phyloP scores from a whole-genome alignment of 2,888 invertebrate genomes.

The Alviniconcha strummeri region DNA sequence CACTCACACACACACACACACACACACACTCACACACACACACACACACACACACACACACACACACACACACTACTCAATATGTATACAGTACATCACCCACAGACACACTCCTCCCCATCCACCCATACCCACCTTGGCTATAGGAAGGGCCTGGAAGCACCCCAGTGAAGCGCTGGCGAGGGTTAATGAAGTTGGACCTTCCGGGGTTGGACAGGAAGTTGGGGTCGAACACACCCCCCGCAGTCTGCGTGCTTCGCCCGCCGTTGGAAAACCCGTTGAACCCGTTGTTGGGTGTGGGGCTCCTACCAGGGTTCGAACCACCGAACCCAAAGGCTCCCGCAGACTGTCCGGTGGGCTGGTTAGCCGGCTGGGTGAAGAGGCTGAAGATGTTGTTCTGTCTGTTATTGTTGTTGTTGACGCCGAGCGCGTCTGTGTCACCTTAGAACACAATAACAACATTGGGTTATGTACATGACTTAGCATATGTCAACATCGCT shows the following conservation, averaged over 20 bases:
- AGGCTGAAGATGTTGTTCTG: constrained; percentile 11
- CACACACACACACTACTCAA: too few species aligned
- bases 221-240: background rate
- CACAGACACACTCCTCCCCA: too few species aligned
- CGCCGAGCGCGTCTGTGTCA: background rate
- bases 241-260: background rate
- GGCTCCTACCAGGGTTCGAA: background rate
- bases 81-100: too few species aligned
- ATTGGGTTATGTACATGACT: background rate
- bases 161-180: background rate
- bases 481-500: background rate
- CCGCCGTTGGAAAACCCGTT: background rate
- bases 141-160: background rate
- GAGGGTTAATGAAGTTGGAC: background rate
- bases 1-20: too few species aligned
- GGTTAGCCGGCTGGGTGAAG: background rate
- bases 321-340: background rate
- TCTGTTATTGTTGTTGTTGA: background rate
- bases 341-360: background rate
- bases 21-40: too few species aligned
- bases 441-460: background rate
- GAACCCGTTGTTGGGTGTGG: background rate
- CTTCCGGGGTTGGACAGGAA: background rate
- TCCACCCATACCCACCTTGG: background rate
- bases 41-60: too few species aligned